Conservation (phyloP, 2,113 vertebrate species). For the Archocentrus centrarchus region DNA sequence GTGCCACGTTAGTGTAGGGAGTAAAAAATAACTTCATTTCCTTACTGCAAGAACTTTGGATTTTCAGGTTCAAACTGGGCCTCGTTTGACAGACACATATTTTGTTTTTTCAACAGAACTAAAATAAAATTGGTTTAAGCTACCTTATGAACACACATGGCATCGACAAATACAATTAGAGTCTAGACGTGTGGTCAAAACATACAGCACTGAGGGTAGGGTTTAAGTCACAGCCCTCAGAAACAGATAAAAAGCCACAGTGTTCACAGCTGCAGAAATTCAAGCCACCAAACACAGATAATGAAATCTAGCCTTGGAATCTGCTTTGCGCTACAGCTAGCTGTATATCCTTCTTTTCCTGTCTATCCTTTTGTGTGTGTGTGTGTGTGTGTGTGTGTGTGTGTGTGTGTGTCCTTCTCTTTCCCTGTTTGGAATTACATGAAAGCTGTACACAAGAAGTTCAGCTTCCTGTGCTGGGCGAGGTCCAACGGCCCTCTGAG, state of each 20-base stretch:
- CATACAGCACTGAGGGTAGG: constrained; percentile 3
- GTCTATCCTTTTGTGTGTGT: not conserved
- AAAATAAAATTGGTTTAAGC: constrained; percentile 16
- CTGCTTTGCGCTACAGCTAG: constrained; percentile 14
- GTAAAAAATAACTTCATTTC: constrained; percentile 13
- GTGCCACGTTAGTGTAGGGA: not conserved
- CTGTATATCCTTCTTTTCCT: not conserved
- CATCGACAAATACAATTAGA: not conserved
- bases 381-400: not conserved
- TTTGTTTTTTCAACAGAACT: constrained; percentile 27
- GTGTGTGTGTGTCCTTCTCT: constrained; percentile 5
- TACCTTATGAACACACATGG: constrained; percentile 25
- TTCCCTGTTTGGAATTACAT: constrained; percentile 66
- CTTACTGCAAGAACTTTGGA: not conserved
- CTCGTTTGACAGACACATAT: not conserved
- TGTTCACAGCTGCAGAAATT: constrained; percentile 47
- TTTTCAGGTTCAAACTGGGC: not conserved
- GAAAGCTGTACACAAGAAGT: constrained; percentile 66
- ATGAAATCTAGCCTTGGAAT: constrained; percentile 46
- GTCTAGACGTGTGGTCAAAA: constrained; percentile 27
- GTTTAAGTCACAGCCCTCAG: constrained; percentile 5
- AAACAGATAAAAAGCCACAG: constrained; percentile 19
- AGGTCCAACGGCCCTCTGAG: constrained; percentile 63
- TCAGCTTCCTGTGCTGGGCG: constrained; percentile 70
- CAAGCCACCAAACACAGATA: constrained; percentile 32